Conservation (phyloP, 2,888 invertebrate species). For the Cataglyphis livida region DNA sequence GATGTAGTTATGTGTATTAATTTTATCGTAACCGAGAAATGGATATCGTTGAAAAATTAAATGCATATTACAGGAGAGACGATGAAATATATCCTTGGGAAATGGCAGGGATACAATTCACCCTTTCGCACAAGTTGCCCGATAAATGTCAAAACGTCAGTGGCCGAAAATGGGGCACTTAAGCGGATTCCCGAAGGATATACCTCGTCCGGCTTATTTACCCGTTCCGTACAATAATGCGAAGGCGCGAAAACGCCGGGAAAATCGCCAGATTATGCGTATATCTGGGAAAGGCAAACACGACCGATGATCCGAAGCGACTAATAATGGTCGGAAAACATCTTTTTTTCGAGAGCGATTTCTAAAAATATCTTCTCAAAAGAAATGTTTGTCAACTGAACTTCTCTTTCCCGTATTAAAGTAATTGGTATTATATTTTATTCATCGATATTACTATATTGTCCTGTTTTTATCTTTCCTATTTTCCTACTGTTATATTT, state of each 20-base stretch:
- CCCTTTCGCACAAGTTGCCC: conserved; percentile 54
- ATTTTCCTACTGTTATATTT: not conserved
- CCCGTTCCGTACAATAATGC: conserved; percentile 41
- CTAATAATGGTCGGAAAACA: conserved; percentile 34
- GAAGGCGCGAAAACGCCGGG: conserved; percentile 45
- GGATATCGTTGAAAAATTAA: not conserved
- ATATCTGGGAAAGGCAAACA: conserved; percentile 74
- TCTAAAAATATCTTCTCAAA: not conserved
- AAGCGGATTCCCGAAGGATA: conserved; percentile 73
- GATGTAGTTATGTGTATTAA: not conserved
- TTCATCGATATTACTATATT: not conserved
- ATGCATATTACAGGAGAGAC: not conserved
- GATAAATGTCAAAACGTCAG: conserved; percentile 70
- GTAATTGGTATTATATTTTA: not conserved
- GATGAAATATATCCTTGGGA: conserved; percentile 6
- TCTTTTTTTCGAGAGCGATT: not conserved
- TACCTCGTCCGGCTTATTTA: conserved; percentile 30
- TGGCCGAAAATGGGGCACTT: conserved; percentile 61
- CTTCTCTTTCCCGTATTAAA: not conserved
- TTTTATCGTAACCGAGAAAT: not conserved
- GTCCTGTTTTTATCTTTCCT: not conserved
- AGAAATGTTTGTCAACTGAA: not conserved
- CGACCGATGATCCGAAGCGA: not conserved
- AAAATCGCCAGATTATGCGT: conserved; percentile 58
- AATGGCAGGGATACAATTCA: conserved; percentile 19